Evolutionary conservation across 2,113 vertebrate species (phyloP).

Genomic region (Notarius lentiginosus): DNA sequence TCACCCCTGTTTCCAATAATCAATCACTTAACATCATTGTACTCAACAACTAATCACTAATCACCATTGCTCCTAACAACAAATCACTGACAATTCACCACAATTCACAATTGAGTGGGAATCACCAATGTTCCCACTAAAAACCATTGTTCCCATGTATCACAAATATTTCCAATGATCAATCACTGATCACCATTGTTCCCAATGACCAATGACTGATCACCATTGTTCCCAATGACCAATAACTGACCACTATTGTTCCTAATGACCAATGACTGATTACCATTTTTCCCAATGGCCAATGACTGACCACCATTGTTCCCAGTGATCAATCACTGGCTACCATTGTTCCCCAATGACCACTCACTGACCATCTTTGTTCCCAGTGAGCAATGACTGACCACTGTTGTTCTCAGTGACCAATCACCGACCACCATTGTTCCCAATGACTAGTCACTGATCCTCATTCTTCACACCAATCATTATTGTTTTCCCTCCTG

Average conservation of each 20-base stretch:
- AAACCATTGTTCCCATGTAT: background rate
- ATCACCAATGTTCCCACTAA: background rate
- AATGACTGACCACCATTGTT: background rate
- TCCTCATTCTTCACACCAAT: background rate
- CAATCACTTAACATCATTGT: background rate
- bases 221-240: background rate
- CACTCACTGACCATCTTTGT: background rate
- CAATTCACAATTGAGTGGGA: too few species aligned
- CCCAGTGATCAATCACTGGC: background rate
- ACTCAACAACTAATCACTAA: background rate
- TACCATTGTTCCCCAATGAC: background rate
- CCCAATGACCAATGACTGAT: background rate
- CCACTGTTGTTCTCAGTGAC: background rate
- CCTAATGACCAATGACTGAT: background rate
- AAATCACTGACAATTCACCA: background rate
- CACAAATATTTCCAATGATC: background rate
- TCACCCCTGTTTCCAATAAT: background rate
- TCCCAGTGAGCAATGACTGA: background rate
- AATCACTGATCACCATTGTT: background rate
- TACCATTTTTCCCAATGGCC: background rate
- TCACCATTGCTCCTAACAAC: background rate
- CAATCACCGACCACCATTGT: background rate
- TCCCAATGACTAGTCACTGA: background rate
- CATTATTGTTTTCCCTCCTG: background rate
- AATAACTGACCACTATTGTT: background rate